phyloP scores from a whole-genome alignment of 1,140 invertebrate species.

The Amyelois transitella region DNA sequence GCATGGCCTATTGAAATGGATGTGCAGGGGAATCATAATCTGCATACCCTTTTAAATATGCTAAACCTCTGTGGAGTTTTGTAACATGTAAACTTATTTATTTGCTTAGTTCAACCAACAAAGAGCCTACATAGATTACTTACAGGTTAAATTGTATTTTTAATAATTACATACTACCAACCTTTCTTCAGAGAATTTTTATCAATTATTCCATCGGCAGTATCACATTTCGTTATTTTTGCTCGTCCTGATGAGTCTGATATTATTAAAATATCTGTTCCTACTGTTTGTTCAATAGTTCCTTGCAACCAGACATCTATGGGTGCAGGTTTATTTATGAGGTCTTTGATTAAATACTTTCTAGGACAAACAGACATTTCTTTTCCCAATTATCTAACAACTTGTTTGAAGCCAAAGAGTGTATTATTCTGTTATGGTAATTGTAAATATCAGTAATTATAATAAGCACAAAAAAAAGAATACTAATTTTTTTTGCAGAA shows the following conservation, averaged over 20 bases:
- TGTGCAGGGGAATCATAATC: no score
- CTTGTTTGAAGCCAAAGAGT: no score
- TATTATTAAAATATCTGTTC: slow-evolving; percentile 54
- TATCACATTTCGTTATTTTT: slow-evolving; percentile 56
- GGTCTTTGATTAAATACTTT: slow-evolving; percentile 53
- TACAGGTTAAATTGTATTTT: no score
- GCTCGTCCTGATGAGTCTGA: slow-evolving; percentile 44
- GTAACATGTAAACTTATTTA: no score
- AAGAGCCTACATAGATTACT: no score
- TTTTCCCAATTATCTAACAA: not conserved
- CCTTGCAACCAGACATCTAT: slow-evolving; percentile 62
- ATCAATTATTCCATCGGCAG: slow-evolving; percentile 46
- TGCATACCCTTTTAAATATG: no score
- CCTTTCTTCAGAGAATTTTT: slow-evolving; percentile 44
- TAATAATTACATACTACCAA: slow-evolving; percentile 6
- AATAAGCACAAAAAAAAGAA: not conserved
- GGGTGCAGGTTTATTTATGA: slow-evolving; percentile 41
- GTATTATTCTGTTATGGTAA: no score
- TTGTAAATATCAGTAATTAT: no score
- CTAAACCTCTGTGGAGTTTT: no score
- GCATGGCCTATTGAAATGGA: no score
- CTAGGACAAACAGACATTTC: slow-evolving; percentile 19
- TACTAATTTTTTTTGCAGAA: no score
- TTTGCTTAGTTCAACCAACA: no score
- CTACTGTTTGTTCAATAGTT: slow-evolving; percentile 52